Percentiles rank a stretch among this genome's conserved stretches.
These are phyloP conservation scores for Xylophagus ater DNA, from an alignment of 2,888 invertebrate genomes.

Conservation along the genomic window DNA sequence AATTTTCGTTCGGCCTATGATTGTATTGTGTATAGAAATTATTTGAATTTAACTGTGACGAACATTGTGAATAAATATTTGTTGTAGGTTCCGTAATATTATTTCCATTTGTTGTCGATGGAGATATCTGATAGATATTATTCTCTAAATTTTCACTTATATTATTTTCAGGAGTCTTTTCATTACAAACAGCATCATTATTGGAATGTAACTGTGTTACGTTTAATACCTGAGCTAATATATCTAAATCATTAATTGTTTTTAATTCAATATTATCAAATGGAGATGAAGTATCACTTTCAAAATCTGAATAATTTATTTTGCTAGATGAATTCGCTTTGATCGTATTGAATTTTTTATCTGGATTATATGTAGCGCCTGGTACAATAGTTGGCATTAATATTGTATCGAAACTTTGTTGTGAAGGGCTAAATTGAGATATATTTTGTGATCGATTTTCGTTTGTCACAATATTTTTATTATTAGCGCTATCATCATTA, in stretches of 20 bases:
- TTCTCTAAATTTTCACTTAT: no score
- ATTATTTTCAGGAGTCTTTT: constrained; percentile 1
- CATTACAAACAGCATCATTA: constrained; percentile 1
- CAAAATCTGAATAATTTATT: constrained; percentile 65
- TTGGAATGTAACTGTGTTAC: constrained; percentile 26
- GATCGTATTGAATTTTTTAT: constrained; percentile 1
- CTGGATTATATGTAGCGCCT: constrained; percentile 5
- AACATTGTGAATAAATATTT: background rate
- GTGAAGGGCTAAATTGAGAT: constrained; percentile 17
- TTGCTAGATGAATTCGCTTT: constrained; percentile 22
- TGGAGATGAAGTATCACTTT: constrained; percentile 82
- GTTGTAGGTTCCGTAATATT: background rate
- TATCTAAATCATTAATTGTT: constrained; percentile 85
- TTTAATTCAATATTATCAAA: constrained; percentile 89
- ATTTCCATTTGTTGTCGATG: background rate
- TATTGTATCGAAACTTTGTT: constrained; percentile 33
- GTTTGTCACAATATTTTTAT: background rate
- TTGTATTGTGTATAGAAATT: constrained; percentile 6
- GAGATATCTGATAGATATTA: no score
- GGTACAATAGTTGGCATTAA: constrained; percentile 35
- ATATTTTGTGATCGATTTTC: background rate
- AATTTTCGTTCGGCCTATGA: constrained; percentile 2
- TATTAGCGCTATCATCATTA: constrained; percentile 2
- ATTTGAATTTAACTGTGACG: constrained; percentile 6
- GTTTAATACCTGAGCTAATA: constrained; percentile 68